Conservation (phyloP, 2,113 vertebrate species). For the human (Homo sapiens) region DNA sequence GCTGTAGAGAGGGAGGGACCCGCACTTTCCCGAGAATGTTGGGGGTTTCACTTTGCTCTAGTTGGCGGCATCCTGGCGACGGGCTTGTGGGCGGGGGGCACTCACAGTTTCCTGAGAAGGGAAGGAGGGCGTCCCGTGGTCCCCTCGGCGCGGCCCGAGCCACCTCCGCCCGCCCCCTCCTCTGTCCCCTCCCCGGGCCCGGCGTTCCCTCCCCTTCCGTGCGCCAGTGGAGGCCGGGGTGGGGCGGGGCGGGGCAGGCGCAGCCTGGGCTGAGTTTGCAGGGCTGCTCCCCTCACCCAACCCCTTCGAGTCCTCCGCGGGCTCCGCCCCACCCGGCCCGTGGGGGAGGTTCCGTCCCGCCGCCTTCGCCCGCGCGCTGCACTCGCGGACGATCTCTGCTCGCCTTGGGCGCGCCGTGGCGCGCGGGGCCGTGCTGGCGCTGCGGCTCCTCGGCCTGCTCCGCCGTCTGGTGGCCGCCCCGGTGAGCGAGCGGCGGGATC, state of each 20-base stretch:
- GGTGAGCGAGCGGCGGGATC: background rate
- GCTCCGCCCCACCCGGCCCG: background rate
- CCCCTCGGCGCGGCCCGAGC: background rate
- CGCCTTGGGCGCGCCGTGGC: conserved; percentile 1
- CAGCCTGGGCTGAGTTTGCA: background rate
- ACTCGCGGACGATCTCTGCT: background rate
- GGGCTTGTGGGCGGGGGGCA: no score
- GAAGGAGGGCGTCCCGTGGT: no score
- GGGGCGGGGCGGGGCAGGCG: background rate
- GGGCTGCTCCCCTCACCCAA: rapidly evolving
- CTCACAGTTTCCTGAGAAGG: no score
- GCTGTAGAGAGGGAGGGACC: background rate
- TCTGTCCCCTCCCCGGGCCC: background rate
- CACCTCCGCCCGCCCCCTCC: no score
- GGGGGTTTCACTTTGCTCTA: background rate
- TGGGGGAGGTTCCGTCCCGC: no score
- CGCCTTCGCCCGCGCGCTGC: background rate
- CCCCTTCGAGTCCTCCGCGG: rapidly evolving
- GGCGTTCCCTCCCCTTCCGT: background rate
- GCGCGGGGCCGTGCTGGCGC: background rate
- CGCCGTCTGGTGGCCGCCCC: background rate
- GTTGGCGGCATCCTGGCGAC: background rate
- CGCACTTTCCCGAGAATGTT: background rate
- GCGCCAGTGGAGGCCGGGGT: background rate
- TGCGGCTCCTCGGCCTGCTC: background rate